phyloP scores from a whole-genome alignment of 2,113 vertebrate genomes.

The Oenanthe oenanthe region DNA sequence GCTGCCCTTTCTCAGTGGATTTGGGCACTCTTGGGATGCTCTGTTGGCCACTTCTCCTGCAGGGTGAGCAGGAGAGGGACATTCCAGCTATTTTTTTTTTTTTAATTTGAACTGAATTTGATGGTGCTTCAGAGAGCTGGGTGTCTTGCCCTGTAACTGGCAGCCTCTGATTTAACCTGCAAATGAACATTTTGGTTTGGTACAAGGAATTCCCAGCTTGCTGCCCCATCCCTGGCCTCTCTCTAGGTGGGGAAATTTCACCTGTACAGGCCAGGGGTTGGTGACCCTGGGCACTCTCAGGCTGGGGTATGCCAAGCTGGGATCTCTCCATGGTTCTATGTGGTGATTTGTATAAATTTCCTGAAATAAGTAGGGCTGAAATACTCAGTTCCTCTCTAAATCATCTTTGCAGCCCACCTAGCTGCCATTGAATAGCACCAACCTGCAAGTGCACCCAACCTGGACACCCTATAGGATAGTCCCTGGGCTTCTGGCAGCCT shows the following conservation, averaged over 20 bases:
- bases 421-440: conserved; percentile 41
- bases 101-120: neutral
- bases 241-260: neutral
- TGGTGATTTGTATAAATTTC: no score
- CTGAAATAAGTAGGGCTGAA: neutral
- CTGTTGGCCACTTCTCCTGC: neutral
- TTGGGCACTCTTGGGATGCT: neutral
- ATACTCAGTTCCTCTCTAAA: neutral
- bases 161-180: neutral
- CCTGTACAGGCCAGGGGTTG: neutral
- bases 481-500: neutral
- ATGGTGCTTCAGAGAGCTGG: neutral
- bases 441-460: neutral
- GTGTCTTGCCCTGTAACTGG: neutral
- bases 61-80: neutral
- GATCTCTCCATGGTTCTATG: neutral
- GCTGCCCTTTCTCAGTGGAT: neutral
- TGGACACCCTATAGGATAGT: neutral
- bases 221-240: neutral
- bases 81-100: neutral
- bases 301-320: neutral
- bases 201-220: neutral
- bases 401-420: neutral
- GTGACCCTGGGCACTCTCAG: neutral
- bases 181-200: neutral